Conservation (phyloP, 2,113 vertebrate genomes). For the Pelvicachromis taeniatus region DNA sequence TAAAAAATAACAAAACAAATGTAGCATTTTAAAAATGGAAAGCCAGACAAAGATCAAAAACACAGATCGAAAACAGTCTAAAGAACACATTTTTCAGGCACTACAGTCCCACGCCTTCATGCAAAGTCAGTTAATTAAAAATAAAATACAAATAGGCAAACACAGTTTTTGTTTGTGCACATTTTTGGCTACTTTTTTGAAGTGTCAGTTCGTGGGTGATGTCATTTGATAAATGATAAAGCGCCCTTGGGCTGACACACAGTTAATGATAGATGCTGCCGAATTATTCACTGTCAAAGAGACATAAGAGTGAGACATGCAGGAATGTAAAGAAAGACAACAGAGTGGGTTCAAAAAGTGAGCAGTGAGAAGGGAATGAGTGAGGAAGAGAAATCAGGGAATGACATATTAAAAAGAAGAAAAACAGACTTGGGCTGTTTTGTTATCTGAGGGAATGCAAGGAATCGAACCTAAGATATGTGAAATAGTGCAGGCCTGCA, state of each 20-base stretch:
- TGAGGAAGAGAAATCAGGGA: background rate
- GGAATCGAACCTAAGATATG: slow-evolving; percentile 14
- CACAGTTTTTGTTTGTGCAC: background rate
- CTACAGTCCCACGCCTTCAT: background rate
- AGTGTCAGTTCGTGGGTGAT: background rate
- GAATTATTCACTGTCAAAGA: background rate
- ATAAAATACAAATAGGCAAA: background rate
- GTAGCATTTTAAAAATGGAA: background rate
- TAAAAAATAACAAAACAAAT: background rate
- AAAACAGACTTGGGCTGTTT: background rate
- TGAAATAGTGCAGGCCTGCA: slow-evolving; percentile 51
- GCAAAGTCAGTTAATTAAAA: background rate
- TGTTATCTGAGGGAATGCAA: slow-evolving; percentile 46
- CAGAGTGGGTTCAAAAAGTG: background rate
- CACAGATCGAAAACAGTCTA: background rate
- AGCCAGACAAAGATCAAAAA: background rate
- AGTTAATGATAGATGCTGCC: background rate
- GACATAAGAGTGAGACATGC: background rate
- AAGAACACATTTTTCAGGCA: background rate
- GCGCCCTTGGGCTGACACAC: background rate
- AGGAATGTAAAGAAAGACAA: background rate
- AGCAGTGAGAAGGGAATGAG: background rate
- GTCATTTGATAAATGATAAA: slow-evolving; percentile 6
- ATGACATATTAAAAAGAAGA: slow-evolving; percentile 1
- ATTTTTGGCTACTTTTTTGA: background rate